Evolutionary conservation across 1,140 invertebrate species (phyloP), one percentile per base, ranked within the genome.

Genomic region (Drosophila micromelanica): DNA sequence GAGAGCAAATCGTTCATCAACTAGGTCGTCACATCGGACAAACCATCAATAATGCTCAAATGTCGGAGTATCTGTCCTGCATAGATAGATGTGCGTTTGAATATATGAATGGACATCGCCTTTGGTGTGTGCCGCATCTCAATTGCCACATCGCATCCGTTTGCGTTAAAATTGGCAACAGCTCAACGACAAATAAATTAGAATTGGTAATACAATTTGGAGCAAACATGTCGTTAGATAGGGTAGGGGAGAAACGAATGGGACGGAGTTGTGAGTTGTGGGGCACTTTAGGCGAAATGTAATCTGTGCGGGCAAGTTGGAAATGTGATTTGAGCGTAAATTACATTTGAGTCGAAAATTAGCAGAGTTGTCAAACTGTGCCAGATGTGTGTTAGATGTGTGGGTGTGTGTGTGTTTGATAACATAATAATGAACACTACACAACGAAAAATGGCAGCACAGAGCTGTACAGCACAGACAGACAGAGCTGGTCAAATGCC

Each of bases 281-380:
- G 12, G 37, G 3, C 30, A 13, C 20, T 38, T 43, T 23, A 40
- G 55, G 12, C 27, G 13, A 60, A 51, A 65, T 52, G 61, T 73
- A 80, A 80, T 86, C 80, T 69, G 64, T 46, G 80, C 69, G 60
- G 60, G 70, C 74, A 76, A 78, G 81, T 87, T 78, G 82, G 64
- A 87, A 87, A 87, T 87, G 82, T 87, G 81, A 87, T 87, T 87
- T 87, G 71, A 67, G 68, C 84, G 56, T 43, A 87, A 87, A 87
- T 87, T 87, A 82, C 82, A 89, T 87, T 87, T 78, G 84, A 87
- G 78, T 82, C 54, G 13, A 71, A 80, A 87, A 87, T 87, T 87
- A 89, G 84, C 84, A 87, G 68, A 87, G 71, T 82, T 87, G 82
- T 86, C 81, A 81, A 82, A 87, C 82, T 82, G 57, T 57, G 61